Percentiles rank a stretch among this genome's conserved stretches.
Evolutionary conservation across 2,113 vertebrate species (phyloP).

Genomic region (human (Homo sapiens)): GRCh38 chr12:31490501-31491000

Average conservation of each 20-base stretch:
- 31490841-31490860: not conserved
- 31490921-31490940: not conserved
- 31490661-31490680: not conserved
- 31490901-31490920: not conserved
- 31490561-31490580: too few relatives aligned
- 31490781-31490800: not conserved
- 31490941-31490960: not conserved
- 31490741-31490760: not conserved
- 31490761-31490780: not conserved
- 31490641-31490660: not conserved
- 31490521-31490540: too few relatives aligned
- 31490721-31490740: not conserved
- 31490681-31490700: not conserved
- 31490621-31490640: not conserved
- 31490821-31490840: not conserved
- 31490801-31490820: not conserved
- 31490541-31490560: too few relatives aligned
- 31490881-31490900: conserved; percentile 6
- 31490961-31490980: not conserved
- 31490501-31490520: too few relatives aligned
- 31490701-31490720: not conserved
- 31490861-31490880: not conserved
- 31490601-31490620: too few relatives aligned
- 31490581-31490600: too few relatives aligned
- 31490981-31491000: not conserved